Evolutionary conservation across 2,113 vertebrate genomes (phyloP).

Genomic region (Gallinago media): DNA sequence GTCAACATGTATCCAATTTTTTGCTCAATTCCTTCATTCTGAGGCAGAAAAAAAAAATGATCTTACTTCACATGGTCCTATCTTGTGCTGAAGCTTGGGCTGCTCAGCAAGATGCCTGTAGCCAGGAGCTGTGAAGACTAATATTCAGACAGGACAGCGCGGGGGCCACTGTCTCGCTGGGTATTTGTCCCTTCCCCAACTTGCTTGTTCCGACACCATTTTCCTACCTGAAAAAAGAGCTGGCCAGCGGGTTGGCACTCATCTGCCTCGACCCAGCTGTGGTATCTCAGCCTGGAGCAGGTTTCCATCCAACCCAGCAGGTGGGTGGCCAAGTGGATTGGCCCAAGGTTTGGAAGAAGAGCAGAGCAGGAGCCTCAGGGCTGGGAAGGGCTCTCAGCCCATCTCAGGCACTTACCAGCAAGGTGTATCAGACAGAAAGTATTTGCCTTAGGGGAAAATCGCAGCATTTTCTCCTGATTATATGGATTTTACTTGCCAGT

Average conservation of each 20-base stretch:
- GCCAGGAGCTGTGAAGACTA: neutral
- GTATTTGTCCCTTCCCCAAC: neutral
- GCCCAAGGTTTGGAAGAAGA: neutral
- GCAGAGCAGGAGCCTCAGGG: neutral
- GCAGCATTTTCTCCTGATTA: neutral
- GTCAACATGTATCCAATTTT: neutral
- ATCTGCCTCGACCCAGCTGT: neutral
- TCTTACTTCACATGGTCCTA: neutral
- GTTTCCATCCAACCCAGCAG: neutral
- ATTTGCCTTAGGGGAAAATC: neutral
- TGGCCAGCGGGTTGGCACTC: accelerated
- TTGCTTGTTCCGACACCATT: neutral
- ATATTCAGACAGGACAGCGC: neutral
- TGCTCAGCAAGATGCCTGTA: neutral
- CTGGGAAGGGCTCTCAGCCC: neutral
- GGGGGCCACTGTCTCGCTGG: neutral
- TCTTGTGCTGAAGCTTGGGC: neutral
- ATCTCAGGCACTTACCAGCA: neutral
- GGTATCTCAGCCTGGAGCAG: neutral
- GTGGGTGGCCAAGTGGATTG: neutral
- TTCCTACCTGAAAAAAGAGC: neutral
- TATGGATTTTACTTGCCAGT: constrained; percentile 8
- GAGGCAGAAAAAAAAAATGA: neutral
- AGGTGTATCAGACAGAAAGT: neutral
- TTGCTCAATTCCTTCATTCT: neutral